Conservation (phyloP, 1,140 invertebrate genomes). For the Drosophila kohkoa region DNA sequence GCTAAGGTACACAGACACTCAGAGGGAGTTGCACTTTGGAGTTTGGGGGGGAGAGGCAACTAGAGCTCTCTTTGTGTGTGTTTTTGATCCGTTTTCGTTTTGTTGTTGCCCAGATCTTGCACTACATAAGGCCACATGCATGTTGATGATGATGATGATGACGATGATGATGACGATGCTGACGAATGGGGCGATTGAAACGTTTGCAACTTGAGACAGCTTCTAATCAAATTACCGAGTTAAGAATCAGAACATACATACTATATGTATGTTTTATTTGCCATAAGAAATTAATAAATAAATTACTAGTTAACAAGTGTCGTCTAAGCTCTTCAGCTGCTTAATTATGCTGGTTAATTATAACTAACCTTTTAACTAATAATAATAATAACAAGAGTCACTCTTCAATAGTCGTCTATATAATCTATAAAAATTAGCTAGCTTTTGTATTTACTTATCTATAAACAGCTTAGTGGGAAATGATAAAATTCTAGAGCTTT, state of each 20-base stretch:
- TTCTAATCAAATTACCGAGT: neutral
- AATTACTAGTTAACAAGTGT: no score
- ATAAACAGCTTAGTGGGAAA: no score
- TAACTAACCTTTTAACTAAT: no score
- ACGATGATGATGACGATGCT: conserved; percentile 29
- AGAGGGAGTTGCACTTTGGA: neutral
- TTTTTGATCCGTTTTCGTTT: conserved; percentile 62
- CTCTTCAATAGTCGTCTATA: no score
- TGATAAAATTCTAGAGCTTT: no score
- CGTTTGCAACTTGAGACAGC: conserved; percentile 26
- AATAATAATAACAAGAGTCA: no score
- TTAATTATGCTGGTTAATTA: no score
- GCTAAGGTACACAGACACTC: conserved; percentile 16
- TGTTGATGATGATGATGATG: conserved; percentile 41
- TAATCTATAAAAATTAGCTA: no score
- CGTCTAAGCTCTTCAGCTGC: no score
- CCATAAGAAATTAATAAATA: no score
- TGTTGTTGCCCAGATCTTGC: conserved; percentile 52
- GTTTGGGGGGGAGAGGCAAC: conserved; percentile 2
- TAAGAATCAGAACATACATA: neutral
- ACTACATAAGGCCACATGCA: conserved; percentile 51
- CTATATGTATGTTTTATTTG: neutral
- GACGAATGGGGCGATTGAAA: conserved; percentile 38
- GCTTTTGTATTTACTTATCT: no score
- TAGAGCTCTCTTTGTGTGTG: conserved; percentile 23